phyloP scores from a whole-genome alignment of 92 coral and sea anemone genomes.

The Palythoa grandis region DNA sequence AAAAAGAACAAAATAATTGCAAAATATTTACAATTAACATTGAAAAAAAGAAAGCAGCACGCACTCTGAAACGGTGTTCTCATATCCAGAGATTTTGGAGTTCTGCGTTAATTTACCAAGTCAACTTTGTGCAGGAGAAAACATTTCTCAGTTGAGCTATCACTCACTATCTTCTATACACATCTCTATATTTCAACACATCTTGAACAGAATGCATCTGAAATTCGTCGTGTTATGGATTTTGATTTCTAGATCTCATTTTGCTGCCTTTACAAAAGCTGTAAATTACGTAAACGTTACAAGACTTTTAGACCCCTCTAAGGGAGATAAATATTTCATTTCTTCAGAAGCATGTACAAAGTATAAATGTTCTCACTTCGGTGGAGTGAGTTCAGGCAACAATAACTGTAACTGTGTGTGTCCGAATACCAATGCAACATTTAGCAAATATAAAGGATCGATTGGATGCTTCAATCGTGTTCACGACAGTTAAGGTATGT shows the following conservation, averaged over 20 bases:
- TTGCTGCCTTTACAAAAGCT: background rate
- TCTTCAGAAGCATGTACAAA: background rate
- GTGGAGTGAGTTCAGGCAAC: background rate
- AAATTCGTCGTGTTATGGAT: background rate
- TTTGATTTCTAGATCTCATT: background rate
- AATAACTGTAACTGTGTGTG: conserved; percentile 1
- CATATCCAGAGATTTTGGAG: background rate
- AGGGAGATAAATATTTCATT: conserved; percentile 11
- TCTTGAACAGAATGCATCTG: background rate
- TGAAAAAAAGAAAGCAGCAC: background rate
- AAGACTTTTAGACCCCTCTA: background rate
- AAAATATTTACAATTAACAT: too few relatives aligned
- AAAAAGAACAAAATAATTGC: too few relatives aligned
- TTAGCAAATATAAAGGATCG: background rate
- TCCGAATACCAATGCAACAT: background rate
- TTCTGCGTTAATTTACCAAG: background rate
- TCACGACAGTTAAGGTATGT: background rate
- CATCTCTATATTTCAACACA: background rate
- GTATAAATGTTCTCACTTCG: conserved; percentile 16
- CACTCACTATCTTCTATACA: background rate
- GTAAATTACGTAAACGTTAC: background rate
- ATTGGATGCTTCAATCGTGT: background rate
- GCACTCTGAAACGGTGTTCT: background rate
- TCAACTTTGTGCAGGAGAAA: background rate
- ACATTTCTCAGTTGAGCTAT: background rate